phyloP scores from a whole-genome alignment of 2,888 invertebrate species.

The Pelosia muscerda region DNA sequence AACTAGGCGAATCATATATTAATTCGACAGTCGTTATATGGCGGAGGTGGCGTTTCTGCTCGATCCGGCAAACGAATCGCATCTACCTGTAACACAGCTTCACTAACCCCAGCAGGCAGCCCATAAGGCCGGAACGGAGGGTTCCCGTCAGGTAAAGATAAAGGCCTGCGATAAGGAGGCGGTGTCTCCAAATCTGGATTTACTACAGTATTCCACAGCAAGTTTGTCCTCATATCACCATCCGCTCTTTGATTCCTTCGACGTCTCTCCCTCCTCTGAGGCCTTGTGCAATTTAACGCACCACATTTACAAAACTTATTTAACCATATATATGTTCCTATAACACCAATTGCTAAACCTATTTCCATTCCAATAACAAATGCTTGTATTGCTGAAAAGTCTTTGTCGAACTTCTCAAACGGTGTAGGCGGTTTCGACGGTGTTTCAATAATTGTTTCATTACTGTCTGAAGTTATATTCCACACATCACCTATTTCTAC shows the following conservation, averaged over 20 bases:
- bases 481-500: slow-evolving; percentile 76
- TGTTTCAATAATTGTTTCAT: slow-evolving; percentile 50
- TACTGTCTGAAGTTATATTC: slow-evolving; percentile 69
- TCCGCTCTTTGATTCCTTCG: slow-evolving; percentile 61
- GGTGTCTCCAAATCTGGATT: slow-evolving; percentile 79
- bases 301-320: slow-evolving; percentile 70
- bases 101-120: slow-evolving; percentile 58
- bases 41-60: slow-evolving; percentile 81
- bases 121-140: slow-evolving; percentile 64
- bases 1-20: slow-evolving; percentile 54
- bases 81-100: slow-evolving; percentile 65
- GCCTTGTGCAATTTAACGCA: slow-evolving; percentile 60
- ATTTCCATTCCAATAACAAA: slow-evolving; percentile 78
- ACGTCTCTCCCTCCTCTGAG: slow-evolving; percentile 63
- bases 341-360: slow-evolving; percentile 77
- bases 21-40: slow-evolving; percentile 77
- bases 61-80: slow-evolving; percentile 69
- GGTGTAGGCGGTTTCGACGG: slow-evolving; percentile 64
- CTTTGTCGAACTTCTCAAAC: slow-evolving; percentile 74
- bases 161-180: slow-evolving; percentile 70
- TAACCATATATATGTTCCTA: slow-evolving; percentile 80
- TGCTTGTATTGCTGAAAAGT: slow-evolving; percentile 79
- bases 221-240: slow-evolving; percentile 73
- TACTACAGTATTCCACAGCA: slow-evolving; percentile 74
- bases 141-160: slow-evolving; percentile 69